Conservation (phyloP, 1,140 invertebrate species). For the Eupristina koningsbergeri region DNA sequence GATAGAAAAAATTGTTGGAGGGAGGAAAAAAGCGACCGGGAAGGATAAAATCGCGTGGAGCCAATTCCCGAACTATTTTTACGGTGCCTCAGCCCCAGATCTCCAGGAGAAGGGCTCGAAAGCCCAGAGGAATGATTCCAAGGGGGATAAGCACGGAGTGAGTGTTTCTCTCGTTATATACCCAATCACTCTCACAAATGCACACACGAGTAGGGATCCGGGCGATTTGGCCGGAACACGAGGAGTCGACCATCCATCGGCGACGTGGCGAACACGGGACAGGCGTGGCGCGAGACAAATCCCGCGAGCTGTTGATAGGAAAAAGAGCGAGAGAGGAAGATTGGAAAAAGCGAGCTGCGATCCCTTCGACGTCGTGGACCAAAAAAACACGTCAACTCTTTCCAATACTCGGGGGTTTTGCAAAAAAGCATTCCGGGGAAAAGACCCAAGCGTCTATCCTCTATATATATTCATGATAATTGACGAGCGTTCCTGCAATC, state of each 20-base stretch:
- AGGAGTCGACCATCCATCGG: slow-evolving; percentile 60
- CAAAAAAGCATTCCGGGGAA: background rate
- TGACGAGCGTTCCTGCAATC: slow-evolving; percentile 36
- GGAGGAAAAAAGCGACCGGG: slow-evolving; percentile 19
- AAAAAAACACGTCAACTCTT: slow-evolving; percentile 24
- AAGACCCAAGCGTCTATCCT: slow-evolving; percentile 19
- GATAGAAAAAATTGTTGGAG: slow-evolving; percentile 3
- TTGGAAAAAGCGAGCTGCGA: slow-evolving; percentile 31
- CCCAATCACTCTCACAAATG: background rate
- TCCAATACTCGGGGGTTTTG: background rate
- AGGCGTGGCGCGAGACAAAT: slow-evolving; percentile 62
- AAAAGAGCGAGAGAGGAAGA: slow-evolving; percentile 52
- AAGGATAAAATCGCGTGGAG: slow-evolving; percentile 60
- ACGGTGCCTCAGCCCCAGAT: slow-evolving; percentile 37
- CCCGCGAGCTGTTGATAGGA: slow-evolving; percentile 59
- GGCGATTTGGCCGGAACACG: background rate
- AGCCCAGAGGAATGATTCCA: slow-evolving; percentile 19
- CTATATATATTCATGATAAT: slow-evolving; percentile 45
- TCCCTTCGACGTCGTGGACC: background rate
- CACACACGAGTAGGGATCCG: background rate
- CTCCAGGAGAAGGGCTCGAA: background rate
- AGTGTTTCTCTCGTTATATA: background rate
- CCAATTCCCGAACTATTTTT: slow-evolving; percentile 60
- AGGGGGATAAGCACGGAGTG: slow-evolving; percentile 44
- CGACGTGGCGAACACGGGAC: slow-evolving; percentile 64